These are phyloP conservation scores for Acheta domesticus DNA, from an alignment of 2,888 invertebrate species.

Conservation along the genomic window DNA sequence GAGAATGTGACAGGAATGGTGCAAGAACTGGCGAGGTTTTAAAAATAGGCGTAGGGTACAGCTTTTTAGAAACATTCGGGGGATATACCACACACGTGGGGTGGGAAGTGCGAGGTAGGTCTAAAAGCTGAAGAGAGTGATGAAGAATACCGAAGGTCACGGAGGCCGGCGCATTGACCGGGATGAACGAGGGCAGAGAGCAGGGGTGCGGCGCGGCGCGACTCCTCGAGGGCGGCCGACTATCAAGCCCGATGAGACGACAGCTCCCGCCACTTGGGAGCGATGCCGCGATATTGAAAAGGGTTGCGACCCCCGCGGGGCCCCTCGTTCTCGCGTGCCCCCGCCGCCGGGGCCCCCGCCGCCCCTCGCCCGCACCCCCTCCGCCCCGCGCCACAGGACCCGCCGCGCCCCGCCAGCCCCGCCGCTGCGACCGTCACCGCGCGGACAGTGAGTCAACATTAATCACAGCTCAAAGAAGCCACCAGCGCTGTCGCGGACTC, in stretches of 20 bases:
- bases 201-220: background rate
- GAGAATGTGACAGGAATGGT: too few species aligned
- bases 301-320: conserved; percentile 29
- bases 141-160: too few species aligned
- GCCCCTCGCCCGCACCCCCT: background rate
- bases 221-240: background rate
- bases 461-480: conserved; percentile 33
- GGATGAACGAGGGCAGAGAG: background rate
- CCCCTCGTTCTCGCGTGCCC: background rate
- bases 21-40: too few species aligned
- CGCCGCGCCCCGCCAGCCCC: background rate
- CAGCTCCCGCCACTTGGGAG: conserved; percentile 26
- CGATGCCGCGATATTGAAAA: conserved; percentile 31
- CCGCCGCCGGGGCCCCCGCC: too few species aligned
- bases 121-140: too few species aligned
- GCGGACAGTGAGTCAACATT: conserved; percentile 32
- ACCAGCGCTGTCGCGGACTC: background rate
- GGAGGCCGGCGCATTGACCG: too few species aligned
- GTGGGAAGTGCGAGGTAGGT: too few species aligned
- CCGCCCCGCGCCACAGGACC: background rate
- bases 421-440: background rate
- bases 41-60: too few species aligned
- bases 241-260: background rate
- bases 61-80: too few species aligned
- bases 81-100: too few species aligned